A percentile compares a stretch with the other conserved stretches of the same genome.
Conservation (phyloP, 2,888 invertebrate species). For the Agrilus cyanescens region DNA sequence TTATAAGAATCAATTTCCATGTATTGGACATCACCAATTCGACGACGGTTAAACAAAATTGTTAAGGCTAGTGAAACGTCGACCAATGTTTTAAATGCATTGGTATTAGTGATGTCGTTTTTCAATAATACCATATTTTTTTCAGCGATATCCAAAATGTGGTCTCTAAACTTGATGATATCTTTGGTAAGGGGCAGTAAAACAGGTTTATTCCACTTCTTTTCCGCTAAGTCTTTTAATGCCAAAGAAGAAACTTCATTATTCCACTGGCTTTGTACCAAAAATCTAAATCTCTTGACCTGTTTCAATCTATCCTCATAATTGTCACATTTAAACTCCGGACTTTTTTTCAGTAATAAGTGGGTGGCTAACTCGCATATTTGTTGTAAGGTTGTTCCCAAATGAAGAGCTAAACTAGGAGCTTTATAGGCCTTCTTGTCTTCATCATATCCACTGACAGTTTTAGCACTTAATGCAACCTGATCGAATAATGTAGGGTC, state of each 20-base stretch:
- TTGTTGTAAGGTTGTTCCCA: conserved; percentile 5
- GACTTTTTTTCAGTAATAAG: conserved; percentile 5
- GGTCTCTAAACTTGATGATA: conserved; percentile 7
- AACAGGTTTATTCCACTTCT: conserved; percentile 7
- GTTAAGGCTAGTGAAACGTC: conserved; percentile 6
- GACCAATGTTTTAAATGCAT: conserved; percentile 3
- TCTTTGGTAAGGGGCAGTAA: conserved; percentile 7
- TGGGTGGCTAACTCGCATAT: conserved; percentile 3
- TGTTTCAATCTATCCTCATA: conserved; percentile 3
- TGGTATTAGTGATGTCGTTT: conserved; percentile 1
- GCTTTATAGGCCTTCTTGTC: background rate
- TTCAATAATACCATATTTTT: conserved; percentile 1
- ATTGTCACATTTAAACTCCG: conserved; percentile 5
- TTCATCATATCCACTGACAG: conserved; percentile 4
- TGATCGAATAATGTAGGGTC: conserved; percentile 3
- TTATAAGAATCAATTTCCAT: conserved; percentile 5
- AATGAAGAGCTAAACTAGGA: conserved; percentile 4
- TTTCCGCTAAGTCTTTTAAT: conserved; percentile 8
- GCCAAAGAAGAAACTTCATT: conserved; percentile 7
- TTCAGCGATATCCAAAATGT: conserved; percentile 3
- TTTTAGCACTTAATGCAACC: conserved; percentile 1
- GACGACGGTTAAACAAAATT: conserved; percentile 7
- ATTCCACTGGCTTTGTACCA: conserved; percentile 8
- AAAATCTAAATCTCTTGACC: conserved; percentile 6
- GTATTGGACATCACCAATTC: conserved; percentile 9